These are phyloP conservation scores for Turdus rufiventris DNA, from an alignment of 2,113 vertebrate genomes.

Conservation along the genomic window DNA sequence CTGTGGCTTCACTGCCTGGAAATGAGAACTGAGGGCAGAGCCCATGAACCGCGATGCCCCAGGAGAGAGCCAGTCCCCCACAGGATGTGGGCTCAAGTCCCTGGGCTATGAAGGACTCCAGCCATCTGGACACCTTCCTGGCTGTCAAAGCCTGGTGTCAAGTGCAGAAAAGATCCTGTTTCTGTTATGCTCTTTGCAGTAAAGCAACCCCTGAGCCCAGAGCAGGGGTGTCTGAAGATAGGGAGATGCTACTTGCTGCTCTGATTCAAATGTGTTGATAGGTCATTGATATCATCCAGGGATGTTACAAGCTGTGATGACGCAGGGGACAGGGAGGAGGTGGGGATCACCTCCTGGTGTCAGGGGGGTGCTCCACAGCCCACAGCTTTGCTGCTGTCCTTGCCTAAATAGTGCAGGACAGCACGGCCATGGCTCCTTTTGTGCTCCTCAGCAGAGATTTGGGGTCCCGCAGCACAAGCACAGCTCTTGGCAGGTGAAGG, in stretches of 20 bases:
- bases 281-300: background rate
- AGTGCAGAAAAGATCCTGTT: background rate
- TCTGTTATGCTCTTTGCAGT: background rate
- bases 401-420: background rate
- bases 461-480: background rate
- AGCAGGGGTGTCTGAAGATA: background rate
- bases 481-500: background rate
- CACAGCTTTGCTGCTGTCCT: background rate
- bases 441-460: background rate
- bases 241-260: background rate
- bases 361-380: background rate
- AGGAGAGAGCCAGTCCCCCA: background rate
- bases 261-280: background rate
- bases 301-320: background rate
- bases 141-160: background rate
- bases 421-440: background rate
- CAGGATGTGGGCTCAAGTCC: background rate
- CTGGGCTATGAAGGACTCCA: background rate
- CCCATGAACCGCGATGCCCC: accelerated
- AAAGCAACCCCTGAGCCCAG: background rate
- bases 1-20: background rate
- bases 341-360: background rate
- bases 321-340: background rate
- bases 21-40: background rate
- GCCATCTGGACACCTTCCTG: background rate